Base-by-base conservation (phyloP, 2,797 vertebrate genomes). In the Botia almorhae region DNA sequence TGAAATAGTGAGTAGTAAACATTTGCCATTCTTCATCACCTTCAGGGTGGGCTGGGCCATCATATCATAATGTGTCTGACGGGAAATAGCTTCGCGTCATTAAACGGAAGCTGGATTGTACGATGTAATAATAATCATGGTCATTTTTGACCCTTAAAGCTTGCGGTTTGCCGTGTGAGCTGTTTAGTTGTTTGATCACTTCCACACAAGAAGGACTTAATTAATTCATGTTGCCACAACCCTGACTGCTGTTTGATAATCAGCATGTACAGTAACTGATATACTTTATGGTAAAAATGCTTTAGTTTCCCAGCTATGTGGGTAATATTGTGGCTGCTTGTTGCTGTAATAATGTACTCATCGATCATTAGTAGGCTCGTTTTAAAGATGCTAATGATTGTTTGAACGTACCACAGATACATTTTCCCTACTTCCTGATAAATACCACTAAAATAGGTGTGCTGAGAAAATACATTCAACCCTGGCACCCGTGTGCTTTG, bases 51-150 rank as follows among this genome's bases (percentile, higher is more conserved):
- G 14, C 21, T 67, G 63, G 5, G 33, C 63, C 14, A 68, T 68
- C 19, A 43, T 36, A 68, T 56, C 64, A 33, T 48, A 61, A 78
- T 50, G 39, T 72, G 50, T 17, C 50, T 71, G 68, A 26, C 60
- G 51, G n/a, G 55, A 36, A 70, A 61, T 60, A 8, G 68, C 79
- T 86, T 85, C 61, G 43, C 51, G 76, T 67, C 61, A 89, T 89
- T 90, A 81, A 90, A 89, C 85, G 87, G 80, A 60, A 78, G 78
- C 81, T 78, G 74, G 70, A 60, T 81, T 75, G 82, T 43, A 83
- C 88, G 84, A 86, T 87, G 76, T 89, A 81, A 87, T 88, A 86
- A 89, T 84, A 61, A 70, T 70, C 48, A 29, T 87, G 87, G 87
- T 85, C 87, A 84, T 81, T 75, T 39, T 43, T 61, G 50, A 63